Evolutionary conservation across 2,113 vertebrate species (phyloP), one percentile per base, ranked within the genome.

Genomic region (Probosciger aterrimus): DNA sequence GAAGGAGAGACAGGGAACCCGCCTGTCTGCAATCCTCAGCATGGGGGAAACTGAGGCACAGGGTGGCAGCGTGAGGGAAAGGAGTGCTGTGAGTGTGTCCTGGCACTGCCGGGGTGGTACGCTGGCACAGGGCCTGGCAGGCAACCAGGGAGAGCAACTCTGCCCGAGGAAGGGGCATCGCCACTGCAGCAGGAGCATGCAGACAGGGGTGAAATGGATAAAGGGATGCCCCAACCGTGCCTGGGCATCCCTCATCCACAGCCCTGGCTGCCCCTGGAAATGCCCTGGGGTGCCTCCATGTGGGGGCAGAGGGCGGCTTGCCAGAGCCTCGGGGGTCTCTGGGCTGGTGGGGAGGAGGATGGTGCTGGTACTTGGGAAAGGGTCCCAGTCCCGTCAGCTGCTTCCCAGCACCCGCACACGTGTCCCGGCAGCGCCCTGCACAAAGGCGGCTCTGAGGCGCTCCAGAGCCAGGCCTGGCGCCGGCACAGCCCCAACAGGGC

Each of bases 111-210:
- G 4, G 59, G 28, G 19, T 27, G 10, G 25, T 5, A 1, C 1
- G 3, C 14, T 73, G 78, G 47, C 47, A 43, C 0, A 7, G 31
- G 44, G 28, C 18, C 44, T 33, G 4, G 18, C 12, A 20, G 24
- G 17, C 10, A 28, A 41, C 41, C 41, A 41, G 41, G 55, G 60
- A 63, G 49, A 14, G 55, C 31, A 62, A 31, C 50, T n/a, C 46
- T 39, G 20, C 65, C 46, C 1, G 1, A 37, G 57, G 24, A 82
- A 18, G 14, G 16, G 43, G 1, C 31, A 78, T 8, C 1, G 4
- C 9, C 10, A 4, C 50, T 22, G 46, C 43, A 14, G 27, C 3
- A 14, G 37, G 20, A 24, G 31, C 78, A 17, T 0, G 0, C 0
- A 8, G 49, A 30, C 27, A 78, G 49, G 19, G 52, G 70, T 67